Conservation (phyloP, 2,888 invertebrate genomes). For the Conchocele bisecta region DNA sequence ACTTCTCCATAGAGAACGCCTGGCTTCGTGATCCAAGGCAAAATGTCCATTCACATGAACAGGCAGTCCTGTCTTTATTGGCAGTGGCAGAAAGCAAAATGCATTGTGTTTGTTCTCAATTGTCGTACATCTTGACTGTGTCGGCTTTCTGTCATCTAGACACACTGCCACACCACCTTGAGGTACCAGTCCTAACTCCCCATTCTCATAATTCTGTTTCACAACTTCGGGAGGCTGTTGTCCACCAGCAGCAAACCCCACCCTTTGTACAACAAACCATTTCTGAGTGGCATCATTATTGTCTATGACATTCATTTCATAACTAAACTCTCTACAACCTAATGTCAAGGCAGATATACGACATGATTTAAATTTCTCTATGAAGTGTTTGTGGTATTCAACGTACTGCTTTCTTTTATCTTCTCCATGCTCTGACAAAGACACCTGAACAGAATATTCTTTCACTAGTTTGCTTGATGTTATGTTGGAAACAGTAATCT, state of each 20-base stretch:
- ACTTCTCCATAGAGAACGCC: slow-evolving; percentile 50
- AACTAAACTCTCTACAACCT: slow-evolving; percentile 6
- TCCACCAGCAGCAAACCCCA: slow-evolving; percentile 63
- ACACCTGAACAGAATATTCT: slow-evolving; percentile 41
- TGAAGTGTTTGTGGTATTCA: neutral
- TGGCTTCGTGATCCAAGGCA: slow-evolving; percentile 66
- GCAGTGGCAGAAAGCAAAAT: slow-evolving; percentile 74
- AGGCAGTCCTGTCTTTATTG: slow-evolving; percentile 65
- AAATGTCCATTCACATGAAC: slow-evolving; percentile 71
- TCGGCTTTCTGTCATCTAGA: neutral
- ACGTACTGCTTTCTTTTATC: neutral
- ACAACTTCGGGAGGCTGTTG: slow-evolving; percentile 48
- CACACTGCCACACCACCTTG: slow-evolving; percentile 66
- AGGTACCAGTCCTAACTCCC: slow-evolving; percentile 65
- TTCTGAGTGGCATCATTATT: slow-evolving; percentile 1
- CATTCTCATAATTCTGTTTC: slow-evolving; percentile 46
- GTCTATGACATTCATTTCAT: slow-evolving; percentile 21
- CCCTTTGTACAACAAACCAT: slow-evolving; percentile 70
- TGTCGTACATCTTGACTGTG: too few relatives aligned
- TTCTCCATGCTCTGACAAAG: slow-evolving; percentile 6
- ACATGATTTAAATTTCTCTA: neutral
- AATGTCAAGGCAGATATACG: neutral
- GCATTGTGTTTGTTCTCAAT: too few relatives aligned
- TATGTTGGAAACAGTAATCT: slow-evolving; percentile 60
- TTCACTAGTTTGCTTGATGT: slow-evolving; percentile 26